Evolutionary conservation across 2,113 vertebrate genomes (phyloP).

Genomic region (Misgurnus mizolepis): DNA sequence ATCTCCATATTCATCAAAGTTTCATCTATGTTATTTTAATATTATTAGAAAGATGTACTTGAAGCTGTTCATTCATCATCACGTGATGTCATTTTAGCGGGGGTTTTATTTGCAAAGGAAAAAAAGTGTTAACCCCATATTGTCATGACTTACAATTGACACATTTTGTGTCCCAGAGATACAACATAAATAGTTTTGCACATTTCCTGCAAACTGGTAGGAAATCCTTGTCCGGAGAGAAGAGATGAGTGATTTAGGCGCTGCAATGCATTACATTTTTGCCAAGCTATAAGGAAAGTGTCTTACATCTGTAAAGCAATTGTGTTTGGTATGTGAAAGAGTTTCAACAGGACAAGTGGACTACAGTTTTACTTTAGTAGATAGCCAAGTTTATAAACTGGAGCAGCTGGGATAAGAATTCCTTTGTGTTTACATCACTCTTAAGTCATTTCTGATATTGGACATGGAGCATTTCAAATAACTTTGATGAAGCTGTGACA

Average conservation of each 20-base stretch:
- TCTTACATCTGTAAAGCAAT: constrained; percentile 38
- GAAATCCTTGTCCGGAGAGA: constrained; percentile 48
- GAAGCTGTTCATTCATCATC: not conserved
- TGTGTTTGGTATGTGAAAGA: constrained; percentile 49
- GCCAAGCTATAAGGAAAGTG: constrained; percentile 18
- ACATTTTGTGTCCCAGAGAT: constrained; percentile 5
- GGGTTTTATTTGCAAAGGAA: too few species aligned
- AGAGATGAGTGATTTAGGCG: constrained; percentile 60
- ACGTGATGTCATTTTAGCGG: too few species aligned
- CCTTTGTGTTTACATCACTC: constrained; percentile 26
- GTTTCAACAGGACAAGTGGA: constrained; percentile 38
- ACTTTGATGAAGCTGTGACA: constrained; percentile 1
- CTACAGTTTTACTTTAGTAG: constrained; percentile 23
- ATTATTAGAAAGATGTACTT: not conserved
- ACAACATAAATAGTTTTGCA: constrained; percentile 44
- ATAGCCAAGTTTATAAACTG: constrained; percentile 39
- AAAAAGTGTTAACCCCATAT: too few species aligned
- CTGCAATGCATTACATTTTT: not conserved
- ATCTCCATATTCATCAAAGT: constrained; percentile 46
- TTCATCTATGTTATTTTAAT: constrained; percentile 6
- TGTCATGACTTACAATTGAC: constrained; percentile 21
- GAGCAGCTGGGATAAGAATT: constrained; percentile 19
- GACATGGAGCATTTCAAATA: constrained; percentile 36
- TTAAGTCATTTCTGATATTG: constrained; percentile 36
- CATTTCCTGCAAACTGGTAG: constrained; percentile 48